phyloP scores from a whole-genome alignment of 2,888 invertebrate genomes.

The Acanthoscelides obtectus region DNA sequence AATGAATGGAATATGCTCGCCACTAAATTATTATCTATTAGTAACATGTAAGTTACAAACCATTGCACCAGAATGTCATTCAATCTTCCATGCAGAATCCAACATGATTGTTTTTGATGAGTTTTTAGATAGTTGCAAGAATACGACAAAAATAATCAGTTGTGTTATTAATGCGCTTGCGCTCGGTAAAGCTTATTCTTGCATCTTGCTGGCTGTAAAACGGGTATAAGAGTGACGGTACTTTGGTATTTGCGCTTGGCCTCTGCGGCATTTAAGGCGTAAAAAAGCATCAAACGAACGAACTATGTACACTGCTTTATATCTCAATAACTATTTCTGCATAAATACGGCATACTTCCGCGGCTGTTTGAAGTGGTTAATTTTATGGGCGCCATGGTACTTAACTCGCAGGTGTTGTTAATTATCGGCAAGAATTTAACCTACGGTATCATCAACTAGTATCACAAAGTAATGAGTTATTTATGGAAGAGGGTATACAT shows the following conservation, averaged over 20 bases:
- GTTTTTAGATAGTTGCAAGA: too few relatives aligned
- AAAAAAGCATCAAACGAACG: neutral
- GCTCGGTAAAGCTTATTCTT: too few relatives aligned
- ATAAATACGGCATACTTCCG: neutral
- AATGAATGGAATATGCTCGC: too few relatives aligned
- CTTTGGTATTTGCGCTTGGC: neutral
- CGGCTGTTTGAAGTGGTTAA: neutral
- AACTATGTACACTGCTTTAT: neutral
- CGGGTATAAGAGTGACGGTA: neutral
- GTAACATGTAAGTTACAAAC: too few relatives aligned
- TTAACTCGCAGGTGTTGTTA: neutral
- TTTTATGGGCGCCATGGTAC: neutral
- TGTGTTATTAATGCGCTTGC: too few relatives aligned
- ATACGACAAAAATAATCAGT: too few relatives aligned
- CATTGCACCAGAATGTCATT: too few relatives aligned
- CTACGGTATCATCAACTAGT: neutral
- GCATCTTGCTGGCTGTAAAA: too few relatives aligned
- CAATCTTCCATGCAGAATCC: too few relatives aligned
- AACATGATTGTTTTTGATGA: too few relatives aligned
- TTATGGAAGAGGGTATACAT: neutral
- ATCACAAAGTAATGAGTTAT: neutral
- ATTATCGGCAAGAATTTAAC: neutral
- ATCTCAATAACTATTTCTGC: neutral
- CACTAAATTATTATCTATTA: too few relatives aligned
- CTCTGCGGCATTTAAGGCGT: neutral